Evolutionary conservation across 2,797 vertebrate species (phyloP).

Genomic region (Vespertilio murinus): DNA sequence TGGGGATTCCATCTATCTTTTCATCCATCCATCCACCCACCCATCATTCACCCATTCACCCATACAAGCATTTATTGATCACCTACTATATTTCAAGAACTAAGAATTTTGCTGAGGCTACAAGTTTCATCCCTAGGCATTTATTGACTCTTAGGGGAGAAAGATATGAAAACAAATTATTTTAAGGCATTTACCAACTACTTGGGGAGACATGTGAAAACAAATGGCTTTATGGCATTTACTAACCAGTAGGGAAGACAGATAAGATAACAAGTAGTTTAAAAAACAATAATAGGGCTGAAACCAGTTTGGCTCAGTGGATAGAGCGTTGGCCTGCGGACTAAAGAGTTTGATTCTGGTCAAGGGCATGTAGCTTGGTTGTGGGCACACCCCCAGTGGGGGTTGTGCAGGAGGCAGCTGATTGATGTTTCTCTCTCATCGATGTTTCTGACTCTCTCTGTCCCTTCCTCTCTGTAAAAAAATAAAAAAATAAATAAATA

Average conservation of each 20-base stretch:
- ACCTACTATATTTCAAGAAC: neutral
- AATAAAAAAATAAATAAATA: too few relatives aligned
- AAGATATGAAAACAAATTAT: slow-evolving; percentile 12
- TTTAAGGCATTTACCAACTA: neutral
- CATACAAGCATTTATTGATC: neutral
- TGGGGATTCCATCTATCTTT: neutral
- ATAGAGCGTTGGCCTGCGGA: too few relatives aligned
- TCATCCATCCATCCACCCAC: neutral
- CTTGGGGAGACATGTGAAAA: slow-evolving; percentile 2
- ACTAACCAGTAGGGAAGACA: neutral
- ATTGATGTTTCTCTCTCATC: too few relatives aligned
- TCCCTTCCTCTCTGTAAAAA: too few relatives aligned
- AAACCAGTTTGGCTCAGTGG: too few relatives aligned
- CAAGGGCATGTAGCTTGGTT: too few relatives aligned
- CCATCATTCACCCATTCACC: neutral
- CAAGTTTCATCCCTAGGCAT: neutral
- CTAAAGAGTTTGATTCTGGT: too few relatives aligned
- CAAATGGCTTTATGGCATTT: neutral
- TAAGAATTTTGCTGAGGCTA: slow-evolving; percentile 1
- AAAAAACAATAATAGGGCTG: neutral
- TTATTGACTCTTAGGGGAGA: neutral
- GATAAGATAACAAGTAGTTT: slow-evolving; percentile 20
- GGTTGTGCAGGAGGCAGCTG: too few relatives aligned
- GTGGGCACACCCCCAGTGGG: too few relatives aligned
- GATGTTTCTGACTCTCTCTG: too few relatives aligned